Evolutionary conservation across 2,888 invertebrate genomes (phyloP).

Genomic region (Rhagonycha lutea): DNA sequence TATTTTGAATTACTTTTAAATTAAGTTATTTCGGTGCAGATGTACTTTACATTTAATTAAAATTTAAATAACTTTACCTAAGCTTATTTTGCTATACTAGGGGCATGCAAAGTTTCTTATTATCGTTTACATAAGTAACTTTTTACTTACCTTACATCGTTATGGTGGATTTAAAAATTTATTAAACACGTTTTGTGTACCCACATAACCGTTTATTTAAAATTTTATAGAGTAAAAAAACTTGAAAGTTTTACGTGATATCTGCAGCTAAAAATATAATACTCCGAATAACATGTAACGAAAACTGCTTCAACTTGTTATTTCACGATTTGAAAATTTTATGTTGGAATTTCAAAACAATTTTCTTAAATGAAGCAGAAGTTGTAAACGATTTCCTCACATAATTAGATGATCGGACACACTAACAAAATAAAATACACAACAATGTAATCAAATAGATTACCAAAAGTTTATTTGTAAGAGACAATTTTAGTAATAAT

Average conservation of each 20-base stretch:
- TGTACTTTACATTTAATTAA: constrained; percentile 4
- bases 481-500: not conserved
- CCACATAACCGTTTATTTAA: not conserved
- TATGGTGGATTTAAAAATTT: not conserved
- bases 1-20: not conserved
- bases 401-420: not conserved
- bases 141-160: not conserved
- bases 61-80: not conserved
- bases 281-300: no score
- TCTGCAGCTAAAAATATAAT: no score
- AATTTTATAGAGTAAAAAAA: not conserved
- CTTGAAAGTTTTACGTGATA: no score
- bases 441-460: not conserved
- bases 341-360: not conserved
- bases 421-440: not conserved
- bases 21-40: constrained; percentile 7
- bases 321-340: no score
- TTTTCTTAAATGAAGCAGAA: not conserved
- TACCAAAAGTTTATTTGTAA: not conserved
- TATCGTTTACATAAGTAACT: not conserved
- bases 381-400: not conserved
- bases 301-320: no score
- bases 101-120: not conserved
- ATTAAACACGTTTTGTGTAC: not conserved
- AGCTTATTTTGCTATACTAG: not conserved